phyloP scores from a whole-genome alignment of 1,140 invertebrate genomes.

The Cydia splendana region DNA sequence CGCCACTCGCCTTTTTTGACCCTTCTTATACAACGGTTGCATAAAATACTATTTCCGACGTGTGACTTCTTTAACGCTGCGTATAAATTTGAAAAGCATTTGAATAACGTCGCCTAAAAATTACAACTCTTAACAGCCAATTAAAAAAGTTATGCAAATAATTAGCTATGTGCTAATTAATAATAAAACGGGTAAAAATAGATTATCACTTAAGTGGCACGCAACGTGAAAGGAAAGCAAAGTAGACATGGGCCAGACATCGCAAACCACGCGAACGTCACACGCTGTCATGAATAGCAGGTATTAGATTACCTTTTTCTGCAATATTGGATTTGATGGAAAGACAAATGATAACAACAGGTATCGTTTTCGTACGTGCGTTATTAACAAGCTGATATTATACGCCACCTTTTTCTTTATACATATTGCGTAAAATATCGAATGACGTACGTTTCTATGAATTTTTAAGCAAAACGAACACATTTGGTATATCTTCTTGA shows the following conservation, averaged over 20 bases:
- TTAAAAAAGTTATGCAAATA: neutral
- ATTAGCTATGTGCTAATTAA: constrained; percentile 3
- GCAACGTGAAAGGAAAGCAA: constrained; percentile 16
- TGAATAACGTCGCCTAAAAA: neutral
- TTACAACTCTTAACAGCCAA: neutral
- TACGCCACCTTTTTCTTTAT: neutral
- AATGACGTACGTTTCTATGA: constrained; percentile 1
- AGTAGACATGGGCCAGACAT: constrained; percentile 16
- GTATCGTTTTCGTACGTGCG: neutral
- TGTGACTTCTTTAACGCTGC: neutral
- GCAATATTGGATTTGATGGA: neutral
- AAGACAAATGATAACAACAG: constrained; percentile 5
- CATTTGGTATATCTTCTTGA: constrained; percentile 40
- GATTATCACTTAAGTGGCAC: neutral
- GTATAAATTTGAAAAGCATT: neutral
- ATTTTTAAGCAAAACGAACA: constrained; percentile 36
- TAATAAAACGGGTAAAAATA: neutral
- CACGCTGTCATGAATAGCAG: neutral
- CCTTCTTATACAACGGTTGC: too few species aligned
- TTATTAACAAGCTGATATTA: constrained; percentile 4
- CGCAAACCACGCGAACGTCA: neutral
- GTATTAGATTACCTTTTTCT: constrained; percentile 1
- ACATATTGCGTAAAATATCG: neutral
- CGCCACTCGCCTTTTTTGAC: too few species aligned
- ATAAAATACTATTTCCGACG: neutral